Evolutionary conservation across 2,113 vertebrate genomes (phyloP), one percentile per base, ranked within the genome.

Genomic region (Nematolebias whitei): DNA sequence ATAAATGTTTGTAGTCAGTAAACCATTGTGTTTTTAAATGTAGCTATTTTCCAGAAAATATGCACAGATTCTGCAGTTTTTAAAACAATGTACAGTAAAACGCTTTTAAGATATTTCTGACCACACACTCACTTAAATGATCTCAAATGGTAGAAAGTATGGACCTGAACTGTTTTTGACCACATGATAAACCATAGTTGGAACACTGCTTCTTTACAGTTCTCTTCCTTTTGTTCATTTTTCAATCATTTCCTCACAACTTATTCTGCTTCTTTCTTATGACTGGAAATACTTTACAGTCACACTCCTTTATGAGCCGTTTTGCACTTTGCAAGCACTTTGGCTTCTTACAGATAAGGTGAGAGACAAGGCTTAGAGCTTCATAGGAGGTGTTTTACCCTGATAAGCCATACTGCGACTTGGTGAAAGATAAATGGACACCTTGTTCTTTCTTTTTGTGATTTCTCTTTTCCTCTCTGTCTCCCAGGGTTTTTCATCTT

Each of bases 401-500:
- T 26, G 81, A 85, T 84, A 79, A 76, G 58, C 65, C 24, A 22
- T 39, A 59, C 78, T 58, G 54, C 60, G 74, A 75, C 78, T 70
- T 24, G 52, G 50, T 63, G 57, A 67, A 73, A 83, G 79, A 85
- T 68, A 79, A 85, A 86, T 86, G 70, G 77, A 80, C 52, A 56
- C 53, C 68, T 78, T 68, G 47, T 71, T 83, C 59, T 66, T 80
- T 68, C 24, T 71, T 76, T 69, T 78, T 68, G 73, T 44, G 65
- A 81, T 67, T 79, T 77, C 62, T 54, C 58, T 63, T 47, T 57
- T 24, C 53, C 57, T 59, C 1, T 8, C 69, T 23, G 63, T 82
- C 73, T 61, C 63, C 49, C 15, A 65, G 54, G 78, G 61, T 73
- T 77, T 66, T 86, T 80, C 77, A 83, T 86, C 82, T 88, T 83